Base-by-base conservation (phyloP, 2,797 vertebrate species). In the Eidolon dupreanum region DNA sequence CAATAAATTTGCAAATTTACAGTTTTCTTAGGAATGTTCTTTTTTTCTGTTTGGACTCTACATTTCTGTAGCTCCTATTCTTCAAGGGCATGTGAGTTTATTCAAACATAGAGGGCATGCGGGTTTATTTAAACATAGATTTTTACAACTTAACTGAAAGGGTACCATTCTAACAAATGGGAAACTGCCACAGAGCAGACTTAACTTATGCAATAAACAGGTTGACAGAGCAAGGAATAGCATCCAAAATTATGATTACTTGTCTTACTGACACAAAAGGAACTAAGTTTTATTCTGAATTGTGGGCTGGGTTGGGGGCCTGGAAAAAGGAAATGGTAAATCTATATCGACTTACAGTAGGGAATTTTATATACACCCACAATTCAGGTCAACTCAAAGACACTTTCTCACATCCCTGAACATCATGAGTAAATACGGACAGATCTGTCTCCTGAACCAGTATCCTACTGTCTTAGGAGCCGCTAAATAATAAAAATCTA, bases 1-100 rank as follows among this genome's bases (percentile, higher is more conserved):
- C 93, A 93, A 97, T 24, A 81, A 97, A 97, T 75, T 87, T 96
- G 51, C 33, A 75, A 98, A 97, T 97, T 97, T 97, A 93, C 74
- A 96, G n/a, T 96, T 95, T 94, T 96, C 92, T 82, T 89, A 96
- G 97, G 74, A 98, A 97, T 53, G 63, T 92, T 96, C 87, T 79
- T 84, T 66, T 59, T 97, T 95, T 28, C 88, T 5, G 8, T 68
- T 84, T 87, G 68, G 55, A 90, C 10, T 46, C 41, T 63, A 68
- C 6, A 1, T 94, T 89, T 82, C 85, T 83, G 17, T 0, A 66
- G 38, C 31, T 88, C 55, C 77, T 91, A 13, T 36, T 93, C 68
- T 95, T 96, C 16, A 70, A 93, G 70, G 12, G 46, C 73, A 94
- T 5, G 9, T 78, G 8, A 16, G 57, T 43, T 83, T 93, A 83